phyloP scores from a whole-genome alignment of 1,140 invertebrate species.

The Penaeus vannamei region DNA sequence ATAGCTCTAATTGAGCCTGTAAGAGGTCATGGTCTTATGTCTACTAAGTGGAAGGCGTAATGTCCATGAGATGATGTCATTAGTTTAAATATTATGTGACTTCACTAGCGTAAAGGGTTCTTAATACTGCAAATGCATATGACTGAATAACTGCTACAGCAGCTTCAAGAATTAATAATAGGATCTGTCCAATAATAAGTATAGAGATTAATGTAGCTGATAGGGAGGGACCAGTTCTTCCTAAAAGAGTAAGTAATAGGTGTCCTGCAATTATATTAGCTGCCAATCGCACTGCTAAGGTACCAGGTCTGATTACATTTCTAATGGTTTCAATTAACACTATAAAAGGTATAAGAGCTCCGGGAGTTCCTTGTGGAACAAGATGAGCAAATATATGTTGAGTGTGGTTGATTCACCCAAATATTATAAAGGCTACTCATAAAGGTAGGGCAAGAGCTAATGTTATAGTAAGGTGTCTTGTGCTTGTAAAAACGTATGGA shows the following conservation, averaged over 20 bases:
- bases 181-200: no score
- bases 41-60: constrained; percentile 63
- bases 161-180: neutral
- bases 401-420: neutral
- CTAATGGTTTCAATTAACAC: constrained; percentile 72
- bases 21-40: constrained; percentile 72
- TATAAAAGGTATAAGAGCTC: constrained; percentile 72
- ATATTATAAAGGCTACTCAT: neutral
- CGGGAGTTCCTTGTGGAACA: neutral
- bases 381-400: constrained; percentile 14
- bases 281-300: constrained; percentile 78
- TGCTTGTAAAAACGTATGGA: neutral
- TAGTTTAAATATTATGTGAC: constrained; percentile 68
- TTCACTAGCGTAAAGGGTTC: constrained; percentile 75
- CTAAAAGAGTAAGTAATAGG: constrained; percentile 76
- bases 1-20: no score
- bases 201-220: neutral
- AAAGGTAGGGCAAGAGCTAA: neutral
- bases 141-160: constrained; percentile 69
- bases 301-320: constrained; percentile 77
- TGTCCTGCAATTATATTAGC: constrained; percentile 82
- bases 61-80: constrained; percentile 65
- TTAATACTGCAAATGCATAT: constrained; percentile 75
- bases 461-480: neutral
- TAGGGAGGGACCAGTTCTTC: constrained; percentile 68